Evolutionary conservation across 2,113 vertebrate genomes (phyloP), one percentile per base, ranked within the genome.

Genomic region (Tor tambroides): DNA sequence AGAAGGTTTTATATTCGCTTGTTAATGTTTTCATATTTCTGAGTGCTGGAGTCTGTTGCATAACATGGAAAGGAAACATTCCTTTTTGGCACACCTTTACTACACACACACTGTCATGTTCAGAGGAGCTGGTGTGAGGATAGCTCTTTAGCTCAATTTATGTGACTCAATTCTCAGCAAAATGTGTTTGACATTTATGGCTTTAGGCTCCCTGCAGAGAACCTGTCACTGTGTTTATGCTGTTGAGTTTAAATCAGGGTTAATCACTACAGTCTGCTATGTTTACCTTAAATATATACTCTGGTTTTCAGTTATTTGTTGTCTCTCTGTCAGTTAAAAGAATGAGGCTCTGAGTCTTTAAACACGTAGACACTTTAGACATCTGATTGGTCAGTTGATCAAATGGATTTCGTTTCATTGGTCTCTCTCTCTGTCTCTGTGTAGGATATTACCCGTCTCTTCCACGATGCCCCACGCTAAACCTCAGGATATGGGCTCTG

Each of bases 401-500:
- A 7, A 17, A 23, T 46, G 2, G 6, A 14, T 69, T 15, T 35
- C 4, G 63, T 61, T 46, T 10, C 71, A 51, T 49, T 54, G 14
- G 5, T 59, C 21, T n/a, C 4, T 67, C 19, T 69, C 3, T 76
- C 17, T 32, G 15, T 83, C 19, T 75, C 15, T 76, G 3, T 91
- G 32, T 72, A 95, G 95, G 77, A 92, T 83, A 86, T 80, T 84
- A 91, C 51, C 85, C 88, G 74, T 77, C 80, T 59, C 77, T 38
- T 82, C 88, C 3, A 51, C 86, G 15, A 98, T 98, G 95, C 90
- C 93, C 49, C 91, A 93, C 2, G 9, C 76, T 67, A 95, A 97
- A 91, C 32, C 93, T 78, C 90, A 92, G 0, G 96, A 98, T 89
- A 95, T 96, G 76, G 97, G 97, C 84, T 95, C 96, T 0, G 97